phyloP scores from a whole-genome alignment of 2,797 vertebrate genomes.

The Notamacropus eugenii region DNA sequence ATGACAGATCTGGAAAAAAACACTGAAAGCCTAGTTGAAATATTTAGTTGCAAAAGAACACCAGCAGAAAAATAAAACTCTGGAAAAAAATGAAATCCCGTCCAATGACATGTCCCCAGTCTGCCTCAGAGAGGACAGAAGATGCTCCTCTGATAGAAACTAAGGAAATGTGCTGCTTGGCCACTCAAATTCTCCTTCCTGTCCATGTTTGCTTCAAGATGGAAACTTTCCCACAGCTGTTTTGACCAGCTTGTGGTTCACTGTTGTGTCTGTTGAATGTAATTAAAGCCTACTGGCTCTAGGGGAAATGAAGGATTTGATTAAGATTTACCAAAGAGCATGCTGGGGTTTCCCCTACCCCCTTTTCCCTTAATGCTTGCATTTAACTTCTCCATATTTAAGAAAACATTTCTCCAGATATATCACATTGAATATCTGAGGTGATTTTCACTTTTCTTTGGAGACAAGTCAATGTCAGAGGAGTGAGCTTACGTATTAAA shows the following conservation, averaged over 20 bases:
- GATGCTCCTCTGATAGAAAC: neutral
- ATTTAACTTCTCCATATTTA: conserved; percentile 70
- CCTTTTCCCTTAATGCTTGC: conserved; percentile 71
- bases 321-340: conserved; percentile 64
- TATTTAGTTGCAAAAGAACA: conserved; percentile 39
- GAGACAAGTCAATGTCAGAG: conserved; percentile 47
- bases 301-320: conserved; percentile 73
- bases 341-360: conserved; percentile 51
- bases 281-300: conserved; percentile 78
- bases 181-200: neutral
- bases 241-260: conserved; percentile 68
- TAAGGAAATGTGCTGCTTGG: conserved; percentile 22
- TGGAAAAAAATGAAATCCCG: neutral
- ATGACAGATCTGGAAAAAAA: conserved; percentile 50
- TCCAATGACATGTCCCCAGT: neutral
- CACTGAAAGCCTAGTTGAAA: conserved; percentile 69
- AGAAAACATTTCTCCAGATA: conserved; percentile 49
- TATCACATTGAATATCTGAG: conserved; percentile 51
- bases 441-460: conserved; percentile 50
- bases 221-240: conserved; percentile 75
- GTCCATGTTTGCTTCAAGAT: conserved; percentile 41
- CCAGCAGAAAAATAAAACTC: conserved; percentile 38
- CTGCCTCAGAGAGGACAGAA: conserved; percentile 24
- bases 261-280: conserved; percentile 75
- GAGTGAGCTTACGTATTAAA: neutral